phyloP scores from a whole-genome alignment of 2,113 vertebrate species.

The Mesembrinibis cayennensis region DNA sequence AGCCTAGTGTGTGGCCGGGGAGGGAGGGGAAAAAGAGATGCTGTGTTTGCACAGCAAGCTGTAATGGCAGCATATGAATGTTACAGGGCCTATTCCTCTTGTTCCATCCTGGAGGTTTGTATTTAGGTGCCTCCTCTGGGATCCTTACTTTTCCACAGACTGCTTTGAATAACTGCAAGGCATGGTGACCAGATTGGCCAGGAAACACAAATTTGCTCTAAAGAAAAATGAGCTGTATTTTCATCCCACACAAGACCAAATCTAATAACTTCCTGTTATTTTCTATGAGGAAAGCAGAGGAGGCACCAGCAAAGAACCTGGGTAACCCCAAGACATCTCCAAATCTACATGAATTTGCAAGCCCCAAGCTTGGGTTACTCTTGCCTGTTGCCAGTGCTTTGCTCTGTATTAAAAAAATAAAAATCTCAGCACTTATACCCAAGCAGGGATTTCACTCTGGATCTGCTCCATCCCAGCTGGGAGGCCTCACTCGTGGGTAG shows the following conservation, averaged over 20 bases:
- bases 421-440: background rate
- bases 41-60: background rate
- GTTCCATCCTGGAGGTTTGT: background rate
- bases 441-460: background rate
- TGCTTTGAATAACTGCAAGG: background rate
- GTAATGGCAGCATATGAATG: background rate
- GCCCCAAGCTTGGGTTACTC: background rate
- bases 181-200: background rate
- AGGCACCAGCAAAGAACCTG: background rate
- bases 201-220: background rate
- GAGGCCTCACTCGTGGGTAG: background rate
- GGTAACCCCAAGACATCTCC: background rate
- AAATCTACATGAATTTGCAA: background rate
- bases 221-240: background rate
- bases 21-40: background rate
- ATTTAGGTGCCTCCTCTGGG: background rate
- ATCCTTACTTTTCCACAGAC: background rate
- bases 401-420: background rate
- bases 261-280: background rate
- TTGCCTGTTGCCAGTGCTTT: background rate
- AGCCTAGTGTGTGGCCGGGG: accelerated
- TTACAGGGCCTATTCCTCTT: background rate
- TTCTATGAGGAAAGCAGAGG: background rate
- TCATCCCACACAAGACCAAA: background rate
- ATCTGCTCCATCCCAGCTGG: background rate